phyloP scores from a whole-genome alignment of 2,113 vertebrate species.

The Eurystomus gularis region DNA sequence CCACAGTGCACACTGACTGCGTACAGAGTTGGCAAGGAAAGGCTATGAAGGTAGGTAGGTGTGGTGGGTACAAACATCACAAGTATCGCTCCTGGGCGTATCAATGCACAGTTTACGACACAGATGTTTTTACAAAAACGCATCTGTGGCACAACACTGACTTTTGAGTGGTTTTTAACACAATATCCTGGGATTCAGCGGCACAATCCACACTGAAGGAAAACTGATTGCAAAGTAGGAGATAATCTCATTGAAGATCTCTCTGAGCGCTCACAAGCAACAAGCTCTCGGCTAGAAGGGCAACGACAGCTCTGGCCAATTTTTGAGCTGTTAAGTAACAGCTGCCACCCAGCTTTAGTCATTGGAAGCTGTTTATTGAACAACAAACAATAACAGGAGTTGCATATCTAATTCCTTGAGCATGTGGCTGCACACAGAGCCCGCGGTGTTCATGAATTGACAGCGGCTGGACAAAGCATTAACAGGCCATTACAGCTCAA shows the following conservation, averaged over 20 bases:
- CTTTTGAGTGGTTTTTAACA: neutral
- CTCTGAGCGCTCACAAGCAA: neutral
- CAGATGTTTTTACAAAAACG: too few relatives aligned
- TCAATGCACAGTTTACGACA: neutral
- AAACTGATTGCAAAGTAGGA: neutral
- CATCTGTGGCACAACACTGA: too few relatives aligned
- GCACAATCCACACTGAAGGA: neutral
- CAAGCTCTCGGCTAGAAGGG: neutral
- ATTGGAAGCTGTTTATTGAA: neutral
- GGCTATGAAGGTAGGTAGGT: neutral
- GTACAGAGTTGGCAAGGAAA: neutral
- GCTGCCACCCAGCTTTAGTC: neutral
- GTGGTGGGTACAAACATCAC: neutral
- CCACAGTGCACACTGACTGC: neutral
- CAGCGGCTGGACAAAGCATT: neutral
- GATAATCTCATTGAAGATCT: neutral
- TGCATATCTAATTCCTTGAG: neutral
- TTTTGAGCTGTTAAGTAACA: neutral
- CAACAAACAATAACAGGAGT: neutral
- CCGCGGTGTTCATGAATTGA: constrained; percentile 4
- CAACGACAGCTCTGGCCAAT: neutral
- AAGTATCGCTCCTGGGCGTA: neutral
- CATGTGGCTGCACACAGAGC: neutral
- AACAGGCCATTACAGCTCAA: neutral
- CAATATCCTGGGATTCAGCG: neutral